These are phyloP conservation scores for Hylomyscus alleni DNA, from an alignment of 2,797 vertebrate species.

Conservation along the genomic window DNA sequence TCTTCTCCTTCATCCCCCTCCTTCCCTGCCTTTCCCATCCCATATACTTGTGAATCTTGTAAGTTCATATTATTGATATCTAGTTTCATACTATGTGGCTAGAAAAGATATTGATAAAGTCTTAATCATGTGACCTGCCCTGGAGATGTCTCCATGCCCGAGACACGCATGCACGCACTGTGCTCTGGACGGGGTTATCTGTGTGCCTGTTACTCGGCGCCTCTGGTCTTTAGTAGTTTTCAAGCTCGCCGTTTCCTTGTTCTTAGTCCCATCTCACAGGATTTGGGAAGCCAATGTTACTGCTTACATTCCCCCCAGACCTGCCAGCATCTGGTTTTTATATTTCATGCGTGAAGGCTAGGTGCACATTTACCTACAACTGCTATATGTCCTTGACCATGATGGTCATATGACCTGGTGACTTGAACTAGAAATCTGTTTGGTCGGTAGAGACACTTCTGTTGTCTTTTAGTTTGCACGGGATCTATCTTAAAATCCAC, in stretches of 20 bases:
- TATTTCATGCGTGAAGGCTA: background rate
- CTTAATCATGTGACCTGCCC: background rate
- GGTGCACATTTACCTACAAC: background rate
- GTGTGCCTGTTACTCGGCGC: no score
- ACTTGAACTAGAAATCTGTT: background rate
- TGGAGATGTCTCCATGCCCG: background rate
- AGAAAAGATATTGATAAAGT: background rate
- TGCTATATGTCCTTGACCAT: background rate
- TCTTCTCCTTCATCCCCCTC: background rate
- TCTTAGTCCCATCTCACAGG: background rate
- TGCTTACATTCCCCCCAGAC: no score
- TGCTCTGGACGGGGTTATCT: background rate
- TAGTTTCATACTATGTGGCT: background rate
- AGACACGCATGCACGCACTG: no score
- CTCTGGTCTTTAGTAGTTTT: background rate
- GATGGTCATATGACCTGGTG: background rate
- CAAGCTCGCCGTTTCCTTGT: background rate
- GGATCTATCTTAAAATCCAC: background rate
- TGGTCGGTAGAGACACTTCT: background rate
- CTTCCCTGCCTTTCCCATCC: background rate
- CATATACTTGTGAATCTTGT: background rate
- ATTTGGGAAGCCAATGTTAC: background rate
- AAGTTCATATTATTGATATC: background rate
- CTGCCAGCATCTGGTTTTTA: no score
- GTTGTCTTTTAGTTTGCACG: background rate